These are phyloP conservation scores for Tricholaema leucomelas DNA, from an alignment of 2,113 vertebrate species.

Conservation along the genomic window DNA sequence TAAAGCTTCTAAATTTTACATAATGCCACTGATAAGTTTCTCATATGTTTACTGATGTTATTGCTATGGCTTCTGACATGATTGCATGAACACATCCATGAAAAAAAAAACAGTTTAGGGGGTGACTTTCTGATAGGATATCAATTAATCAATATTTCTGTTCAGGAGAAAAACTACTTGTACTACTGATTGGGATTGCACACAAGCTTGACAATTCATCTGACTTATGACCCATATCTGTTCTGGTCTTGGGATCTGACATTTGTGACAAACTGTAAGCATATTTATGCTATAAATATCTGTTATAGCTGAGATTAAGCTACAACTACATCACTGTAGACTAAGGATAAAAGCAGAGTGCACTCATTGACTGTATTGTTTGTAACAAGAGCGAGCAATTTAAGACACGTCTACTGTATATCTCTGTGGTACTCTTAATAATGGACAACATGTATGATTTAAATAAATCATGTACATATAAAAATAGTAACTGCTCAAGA, in stretches of 20 bases:
- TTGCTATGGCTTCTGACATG: background rate
- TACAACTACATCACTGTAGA: background rate
- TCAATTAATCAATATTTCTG: background rate
- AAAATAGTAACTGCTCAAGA: background rate
- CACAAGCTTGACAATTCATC: background rate
- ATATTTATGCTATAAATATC: background rate
- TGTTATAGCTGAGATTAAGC: background rate
- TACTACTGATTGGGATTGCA: background rate
- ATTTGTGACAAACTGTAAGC: background rate
- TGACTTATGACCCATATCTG: background rate
- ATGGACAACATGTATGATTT: background rate
- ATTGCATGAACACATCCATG: background rate
- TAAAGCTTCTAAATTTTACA: background rate
- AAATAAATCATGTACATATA: background rate
- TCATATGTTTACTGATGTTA: background rate
- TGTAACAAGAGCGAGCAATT: background rate
- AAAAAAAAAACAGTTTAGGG: background rate
- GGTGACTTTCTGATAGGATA: background rate
- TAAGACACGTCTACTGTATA: background rate
- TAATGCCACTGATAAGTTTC: background rate
- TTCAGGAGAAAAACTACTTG: background rate
- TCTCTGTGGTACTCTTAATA: background rate
- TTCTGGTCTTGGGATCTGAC: background rate
- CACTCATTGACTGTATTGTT: background rate
- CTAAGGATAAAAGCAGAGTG: background rate